Conservation (phyloP, 2,888 invertebrate genomes). For the Anthoptus insignis region DNA sequence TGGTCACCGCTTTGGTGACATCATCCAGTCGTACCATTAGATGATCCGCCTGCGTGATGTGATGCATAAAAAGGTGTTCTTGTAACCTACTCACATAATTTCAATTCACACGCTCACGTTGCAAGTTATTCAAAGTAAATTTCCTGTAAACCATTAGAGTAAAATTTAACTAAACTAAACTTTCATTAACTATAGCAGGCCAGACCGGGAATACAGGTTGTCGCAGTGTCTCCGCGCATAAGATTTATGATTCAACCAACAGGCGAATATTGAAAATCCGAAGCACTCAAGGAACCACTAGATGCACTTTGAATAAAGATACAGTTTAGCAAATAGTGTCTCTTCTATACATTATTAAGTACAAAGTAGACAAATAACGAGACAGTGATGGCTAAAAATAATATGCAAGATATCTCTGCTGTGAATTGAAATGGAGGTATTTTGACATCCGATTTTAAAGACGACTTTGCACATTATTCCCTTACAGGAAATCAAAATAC, state of each 20-base stretch:
- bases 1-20: no score
- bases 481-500: no score
- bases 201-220: conserved; percentile 74
- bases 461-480: no score
- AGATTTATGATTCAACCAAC: conserved; percentile 83
- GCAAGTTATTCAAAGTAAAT: background rate
- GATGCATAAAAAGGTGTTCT: no score
- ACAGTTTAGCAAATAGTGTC: conserved; percentile 57
- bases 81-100: no score
- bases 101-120: no score
- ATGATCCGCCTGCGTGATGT: no score
- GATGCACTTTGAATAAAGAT: conserved; percentile 69
- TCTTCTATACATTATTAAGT: conserved; percentile 23
- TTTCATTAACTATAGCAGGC: conserved; percentile 75
- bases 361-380: conserved; percentile 12
- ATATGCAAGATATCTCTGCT: background rate
- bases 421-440: background rate
- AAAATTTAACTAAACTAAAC: conserved; percentile 73
- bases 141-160: conserved; percentile 44
- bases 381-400: background rate
- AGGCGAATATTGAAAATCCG: conserved; percentile 82
- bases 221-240: conserved; percentile 67
- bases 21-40: no score
- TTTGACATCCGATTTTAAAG: no score
- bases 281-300: conserved; percentile 71